phyloP scores from a whole-genome alignment of 2,113 vertebrate species.

The Bothrops jararaca region DNA sequence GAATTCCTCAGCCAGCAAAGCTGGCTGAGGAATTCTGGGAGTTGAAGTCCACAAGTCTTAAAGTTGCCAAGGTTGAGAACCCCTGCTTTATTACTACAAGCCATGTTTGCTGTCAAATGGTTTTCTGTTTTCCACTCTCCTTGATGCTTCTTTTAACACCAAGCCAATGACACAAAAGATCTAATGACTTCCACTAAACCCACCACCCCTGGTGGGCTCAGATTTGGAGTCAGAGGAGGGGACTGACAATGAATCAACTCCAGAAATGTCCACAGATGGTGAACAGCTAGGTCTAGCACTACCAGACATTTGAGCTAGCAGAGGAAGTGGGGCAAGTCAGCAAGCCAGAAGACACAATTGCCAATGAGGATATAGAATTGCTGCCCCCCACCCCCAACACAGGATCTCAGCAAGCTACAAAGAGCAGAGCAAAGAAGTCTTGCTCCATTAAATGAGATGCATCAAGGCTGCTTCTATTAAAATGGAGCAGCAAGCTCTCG shows the following conservation, averaged over 20 bases:
- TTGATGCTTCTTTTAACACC: not conserved
- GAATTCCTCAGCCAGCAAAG: too few species aligned
- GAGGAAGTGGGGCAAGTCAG: not conserved
- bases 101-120: not conserved
- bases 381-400: accelerated
- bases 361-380: not conserved
- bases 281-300: not conserved
- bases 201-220: not conserved
- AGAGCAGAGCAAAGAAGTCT: not conserved
- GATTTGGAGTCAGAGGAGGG: not conserved
- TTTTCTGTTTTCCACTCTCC: not conserved
- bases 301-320: not conserved
- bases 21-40: too few species aligned
- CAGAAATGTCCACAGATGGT: not conserved
- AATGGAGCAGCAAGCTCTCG: not conserved
- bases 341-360: not conserved
- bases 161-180: not conserved
- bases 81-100: not conserved
- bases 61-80: too few species aligned
- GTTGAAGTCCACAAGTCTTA: too few species aligned
- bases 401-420: not conserved
- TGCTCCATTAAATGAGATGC: not conserved
- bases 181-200: not conserved
- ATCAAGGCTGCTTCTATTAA: not conserved
- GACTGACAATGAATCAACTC: not conserved